Base-by-base conservation (phyloP, 2,797 vertebrate genomes). In the Chrosomus eos region DNA sequence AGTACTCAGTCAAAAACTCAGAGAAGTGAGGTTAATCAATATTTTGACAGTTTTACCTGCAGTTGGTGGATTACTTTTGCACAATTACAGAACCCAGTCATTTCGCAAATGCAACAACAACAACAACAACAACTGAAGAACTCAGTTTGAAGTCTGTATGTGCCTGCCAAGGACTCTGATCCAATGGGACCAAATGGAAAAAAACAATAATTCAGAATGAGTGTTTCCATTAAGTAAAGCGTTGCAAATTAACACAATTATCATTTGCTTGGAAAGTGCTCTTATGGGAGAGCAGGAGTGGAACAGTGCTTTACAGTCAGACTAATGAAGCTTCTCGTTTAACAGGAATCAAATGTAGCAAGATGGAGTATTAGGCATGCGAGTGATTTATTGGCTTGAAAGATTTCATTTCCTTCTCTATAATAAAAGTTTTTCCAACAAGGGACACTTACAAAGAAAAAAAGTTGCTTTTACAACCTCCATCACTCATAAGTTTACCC, bases 321-420 rank as follows among this genome's bases (percentile, higher is more conserved):
- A 36, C 79, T 89, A 89, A 87, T 88, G 84, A 89, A 84, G 85
- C 85, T 21, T 84, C 75, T 71, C 43, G 71, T 80, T 86, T 85
- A 87, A 85, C 58, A 78, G 40, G 62, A 82, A 87, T 85, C 43
- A 84, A 87, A 83, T 60, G 60, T 77, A 83, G 58, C 83, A 67
- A 81, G 33, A 78, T 58, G 85, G 62, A 73, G 73, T 83, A 85
- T 84, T 75, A 81, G 83, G 82, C 82, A 83, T 58, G 19, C 82
- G 4, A 33, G 72, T 53, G 75, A 84, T 85, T 85, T 80, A 89
- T 83, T 88, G 78, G 75, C 77, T 76, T 40, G 28, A 51, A 78
- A 78, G 55, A 79, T 78, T 85, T 87, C 2, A 88, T 82, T 85
- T 85, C 64, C 81, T 87, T 81, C 77, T 78, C 13, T 72, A 60